phyloP scores from a whole-genome alignment of 2,888 invertebrate genomes.

The Drosophila hamatofila region DNA sequence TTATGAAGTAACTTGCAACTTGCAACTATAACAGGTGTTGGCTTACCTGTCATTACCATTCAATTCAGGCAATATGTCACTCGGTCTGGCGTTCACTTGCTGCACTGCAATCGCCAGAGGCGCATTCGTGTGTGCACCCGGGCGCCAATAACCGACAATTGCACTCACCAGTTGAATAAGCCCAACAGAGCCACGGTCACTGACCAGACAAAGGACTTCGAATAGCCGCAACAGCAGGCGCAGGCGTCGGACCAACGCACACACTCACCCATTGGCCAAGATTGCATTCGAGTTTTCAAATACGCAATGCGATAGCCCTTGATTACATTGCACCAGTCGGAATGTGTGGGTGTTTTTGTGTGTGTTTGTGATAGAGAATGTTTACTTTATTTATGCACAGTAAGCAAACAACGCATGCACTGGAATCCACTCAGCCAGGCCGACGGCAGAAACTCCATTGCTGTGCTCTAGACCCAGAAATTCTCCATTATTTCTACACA shows the following conservation, averaged over 20 bases:
- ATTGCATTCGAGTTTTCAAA: conserved; percentile 38
- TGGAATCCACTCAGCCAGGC: conserved; percentile 15
- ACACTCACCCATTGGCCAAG: conserved; percentile 17
- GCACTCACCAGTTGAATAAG: conserved; percentile 72
- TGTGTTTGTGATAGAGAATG: conserved; percentile 31
- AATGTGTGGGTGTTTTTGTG: conserved; percentile 11
- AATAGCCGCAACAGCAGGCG: background rate
- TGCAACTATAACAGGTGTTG: conserved; percentile 34
- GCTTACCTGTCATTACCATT: conserved; percentile 21
- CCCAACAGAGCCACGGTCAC: conserved; percentile 10
- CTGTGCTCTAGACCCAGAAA: background rate
- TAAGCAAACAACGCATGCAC: conserved; percentile 64
- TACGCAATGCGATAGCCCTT: conserved; percentile 66
- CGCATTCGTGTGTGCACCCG: conserved; percentile 47
- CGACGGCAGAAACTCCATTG: background rate
- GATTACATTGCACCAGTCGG: conserved; percentile 52
- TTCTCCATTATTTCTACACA: conserved; percentile 43
- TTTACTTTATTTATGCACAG: conserved; percentile 69
- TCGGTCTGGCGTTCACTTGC: conserved; percentile 16
- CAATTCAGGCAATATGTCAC: conserved; percentile 40
- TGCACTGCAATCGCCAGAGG: conserved; percentile 5
- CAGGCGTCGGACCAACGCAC: background rate
- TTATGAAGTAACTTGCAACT: conserved; percentile 27
- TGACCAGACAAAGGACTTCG: conserved; percentile 31
- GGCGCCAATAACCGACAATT: conserved; percentile 59